Evolutionary conservation across 2,888 invertebrate species (phyloP).

Genomic region (Diarsia rubi): DNA sequence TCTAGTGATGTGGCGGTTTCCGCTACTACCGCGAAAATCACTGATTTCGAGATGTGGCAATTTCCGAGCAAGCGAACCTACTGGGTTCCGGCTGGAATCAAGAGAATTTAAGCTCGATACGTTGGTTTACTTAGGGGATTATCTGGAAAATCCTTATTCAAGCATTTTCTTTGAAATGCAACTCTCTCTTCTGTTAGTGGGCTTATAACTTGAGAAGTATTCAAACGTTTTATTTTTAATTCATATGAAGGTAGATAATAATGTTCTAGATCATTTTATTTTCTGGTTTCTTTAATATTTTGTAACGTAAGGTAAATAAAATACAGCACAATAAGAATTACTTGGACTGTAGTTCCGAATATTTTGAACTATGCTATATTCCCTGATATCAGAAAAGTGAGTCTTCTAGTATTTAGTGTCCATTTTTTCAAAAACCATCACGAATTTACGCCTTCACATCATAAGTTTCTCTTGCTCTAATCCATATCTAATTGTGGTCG

Average conservation of each 20-base stretch:
- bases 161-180: slow-evolving; percentile 9
- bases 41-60: slow-evolving; percentile 45
- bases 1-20: slow-evolving; percentile 36
- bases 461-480: not conserved
- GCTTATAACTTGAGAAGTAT: not conserved
- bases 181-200: not conserved
- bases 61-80: slow-evolving; percentile 42
- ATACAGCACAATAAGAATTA: not conserved
- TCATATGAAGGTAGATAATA: not conserved
- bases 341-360: not conserved
- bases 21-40: slow-evolving; percentile 46
- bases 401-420: not conserved
- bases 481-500: no score
- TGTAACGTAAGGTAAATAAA: not conserved
- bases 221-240: not conserved
- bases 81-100: slow-evolving; percentile 36
- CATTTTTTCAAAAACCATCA: not conserved
- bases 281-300: not conserved
- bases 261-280: not conserved
- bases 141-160: slow-evolving; percentile 22
- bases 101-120: slow-evolving; percentile 37
- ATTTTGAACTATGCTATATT: not conserved
- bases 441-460: not conserved
- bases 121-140: slow-evolving; percentile 38
- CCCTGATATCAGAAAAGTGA: not conserved